phyloP scores from a whole-genome alignment of 1,140 invertebrate species.

The Papilio machaon region DNA sequence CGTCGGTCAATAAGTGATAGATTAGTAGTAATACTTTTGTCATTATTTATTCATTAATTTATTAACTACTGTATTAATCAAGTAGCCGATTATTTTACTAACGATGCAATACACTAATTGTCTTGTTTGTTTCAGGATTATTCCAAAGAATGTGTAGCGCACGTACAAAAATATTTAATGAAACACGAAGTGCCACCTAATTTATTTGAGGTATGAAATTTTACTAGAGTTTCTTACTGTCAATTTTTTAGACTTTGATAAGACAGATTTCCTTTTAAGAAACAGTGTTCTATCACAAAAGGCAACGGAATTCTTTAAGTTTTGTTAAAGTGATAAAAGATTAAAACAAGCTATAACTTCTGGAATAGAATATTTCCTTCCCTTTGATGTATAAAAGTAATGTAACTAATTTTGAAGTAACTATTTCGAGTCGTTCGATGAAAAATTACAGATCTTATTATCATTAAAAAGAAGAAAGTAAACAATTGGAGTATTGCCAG shows the following conservation, averaged over 20 bases:
- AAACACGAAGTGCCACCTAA: slow-evolving; percentile 98
- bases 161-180: slow-evolving; percentile 98
- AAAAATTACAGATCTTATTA: slow-evolving; percentile 24
- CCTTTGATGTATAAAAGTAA: slow-evolving; percentile 3
- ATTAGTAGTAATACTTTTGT: slow-evolving; percentile 6
- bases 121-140: slow-evolving; percentile 91
- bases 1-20: slow-evolving; percentile 10
- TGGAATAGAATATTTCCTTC: neutral
- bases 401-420: slow-evolving; percentile 1
- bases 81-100: neutral
- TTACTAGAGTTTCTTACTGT: neutral
- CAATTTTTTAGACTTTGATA: neutral
- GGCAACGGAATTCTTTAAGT: neutral
- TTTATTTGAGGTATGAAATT: slow-evolving; percentile 94
- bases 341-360: neutral
- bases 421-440: slow-evolving; percentile 9
- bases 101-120: slow-evolving; percentile 31
- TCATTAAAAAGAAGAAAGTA: slow-evolving; percentile 17
- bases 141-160: slow-evolving; percentile 96
- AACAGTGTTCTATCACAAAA: neutral
- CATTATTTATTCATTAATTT: neutral
- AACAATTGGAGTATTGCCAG: slow-evolving; percentile 24
- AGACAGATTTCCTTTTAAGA: neutral
- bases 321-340: neutral
- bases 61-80: neutral